Base-by-base conservation (phyloP, 1,140 invertebrate genomes). In the Globodera ellingtonae region DNA sequence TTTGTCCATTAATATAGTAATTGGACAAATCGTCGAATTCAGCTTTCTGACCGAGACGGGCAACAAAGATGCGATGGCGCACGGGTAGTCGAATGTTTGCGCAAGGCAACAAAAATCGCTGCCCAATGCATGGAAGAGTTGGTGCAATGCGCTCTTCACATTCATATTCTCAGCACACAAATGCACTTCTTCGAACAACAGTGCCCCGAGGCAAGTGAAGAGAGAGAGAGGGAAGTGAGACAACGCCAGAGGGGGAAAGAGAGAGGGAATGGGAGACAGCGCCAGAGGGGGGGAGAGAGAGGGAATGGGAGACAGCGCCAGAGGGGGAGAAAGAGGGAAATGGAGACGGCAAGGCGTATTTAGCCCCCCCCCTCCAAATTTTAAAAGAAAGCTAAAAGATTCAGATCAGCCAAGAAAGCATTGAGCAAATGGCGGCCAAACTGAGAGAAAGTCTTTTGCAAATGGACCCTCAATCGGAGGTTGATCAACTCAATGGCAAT, bases 41-140 rank as follows among this genome's bases (percentile, higher is more conserved):
- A 90, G 81, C 35, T 85, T 24, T 48, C 81, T 15, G 75, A 81
- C 48, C 73, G 59, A 7, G 79, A 83, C 8, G 74, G 74, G 10
- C 72, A 79, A 72, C 59, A 62, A 59, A 93, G 96, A 90, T 93
- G 94, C 83, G 95, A 98, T 90, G 94, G 94, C 7, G 94, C 94
- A 85, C 92, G 94, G 75, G 96, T 97, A 0, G 91, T 96, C 65
- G 97, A 98, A 86, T 98, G 96, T 90, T 91, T 99, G 75, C 98
- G 97, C 90, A 98, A 98, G 90, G 95, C 94, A 6, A 93, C 95
- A 1, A 93, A 95, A 81, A 96, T 98, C 44, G 76, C 83, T 10
- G 95, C 94, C 85, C 96, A 99, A 84, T 99, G 97, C 85, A 95
- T 99, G 94, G 97, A 98, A 90, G 93, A 93, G n/a, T 94, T 94